Evolutionary conservation across 2,888 invertebrate genomes (phyloP).

Genomic region (Sminthurides aquaticus): DNA sequence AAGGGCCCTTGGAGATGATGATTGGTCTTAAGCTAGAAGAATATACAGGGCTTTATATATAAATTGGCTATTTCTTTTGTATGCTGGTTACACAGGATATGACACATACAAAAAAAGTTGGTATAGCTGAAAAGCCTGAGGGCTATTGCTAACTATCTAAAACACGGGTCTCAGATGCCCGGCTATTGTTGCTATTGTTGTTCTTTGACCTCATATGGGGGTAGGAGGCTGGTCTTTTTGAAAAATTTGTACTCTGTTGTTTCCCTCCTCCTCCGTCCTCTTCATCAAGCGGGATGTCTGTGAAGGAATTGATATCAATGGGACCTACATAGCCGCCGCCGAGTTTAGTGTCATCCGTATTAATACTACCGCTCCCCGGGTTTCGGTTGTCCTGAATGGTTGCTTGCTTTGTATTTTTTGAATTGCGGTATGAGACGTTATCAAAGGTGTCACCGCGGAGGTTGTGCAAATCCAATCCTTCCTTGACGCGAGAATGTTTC

Average conservation of each 20-base stretch:
- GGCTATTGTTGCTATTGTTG: neutral
- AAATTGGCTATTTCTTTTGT: no score
- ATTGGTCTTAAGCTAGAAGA: no score
- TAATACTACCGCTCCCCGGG: neutral
- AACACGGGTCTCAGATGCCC: neutral
- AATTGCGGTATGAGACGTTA: neutral
- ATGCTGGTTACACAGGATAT: no score
- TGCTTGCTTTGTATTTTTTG: neutral
- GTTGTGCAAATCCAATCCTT: conserved; percentile 32
- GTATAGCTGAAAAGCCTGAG: no score
- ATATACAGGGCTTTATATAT: no score
- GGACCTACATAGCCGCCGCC: conserved; percentile 27
- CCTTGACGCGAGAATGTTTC: conserved; percentile 48
- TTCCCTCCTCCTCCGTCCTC: conserved; percentile 5
- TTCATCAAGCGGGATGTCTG: conserved; percentile 41
- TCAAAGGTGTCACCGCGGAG: conserved; percentile 12
- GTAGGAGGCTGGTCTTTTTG: neutral
- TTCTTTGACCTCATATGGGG: neutral
- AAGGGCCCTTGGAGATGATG: no score
- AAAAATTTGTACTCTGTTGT: neutral
- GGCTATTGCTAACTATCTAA: neutral
- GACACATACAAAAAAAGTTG: no score
- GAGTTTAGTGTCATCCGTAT: neutral
- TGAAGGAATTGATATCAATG: conserved; percentile 29
- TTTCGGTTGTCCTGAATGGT: neutral